Base-by-base conservation (phyloP, 2,113 vertebrate species). In the Picathartes gymnocephalus region DNA sequence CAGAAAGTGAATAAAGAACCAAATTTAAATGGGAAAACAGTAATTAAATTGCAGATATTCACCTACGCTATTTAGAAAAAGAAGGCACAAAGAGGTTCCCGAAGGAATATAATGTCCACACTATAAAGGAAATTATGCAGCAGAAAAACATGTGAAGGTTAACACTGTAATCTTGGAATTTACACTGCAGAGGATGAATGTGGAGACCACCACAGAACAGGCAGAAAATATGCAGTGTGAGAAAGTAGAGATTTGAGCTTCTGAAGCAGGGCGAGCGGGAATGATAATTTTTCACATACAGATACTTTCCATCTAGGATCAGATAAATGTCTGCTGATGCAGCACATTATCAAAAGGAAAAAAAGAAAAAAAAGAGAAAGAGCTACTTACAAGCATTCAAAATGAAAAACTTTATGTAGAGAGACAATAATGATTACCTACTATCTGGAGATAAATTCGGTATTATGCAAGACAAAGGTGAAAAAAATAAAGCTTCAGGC, bases 131-230 rank as follows among this genome's bases (percentile, higher is more conserved):
- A 72, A 74, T 61, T 30, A 65, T 54, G 35, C 27, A 72, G 11
- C 19, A 69, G 44, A 56, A 92, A 70, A 54, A 15, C 8, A 53
- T 7, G 2, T 22, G 13, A 17, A 79, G 11, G 8, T 51, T 60
- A 76, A 45, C 1, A 6, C 8, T 2, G 1, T 21, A 62, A 58
- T 33, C 44, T 61, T 79, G 16, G 45, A 70, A 62, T 64, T 71
- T 60, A 64, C 15, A n/a, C 30, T 37, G 37, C 0, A 0, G 71
- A 71, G 28, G 74, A 56, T 31, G 6, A 70, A 54, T 5, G 25
- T 22, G 19, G 70, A 71, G 16, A 42, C 6, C 12, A 81, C 17
- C 27, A 47, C 23, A 68, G n/a, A 61, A 69, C 18, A 60, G 10
- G 22, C 21, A 94, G 33, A 93, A 91, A 80, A 85, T 3, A 76